Conservation (phyloP, 2,113 vertebrate genomes). For the Proterorhinus semilunaris region DNA sequence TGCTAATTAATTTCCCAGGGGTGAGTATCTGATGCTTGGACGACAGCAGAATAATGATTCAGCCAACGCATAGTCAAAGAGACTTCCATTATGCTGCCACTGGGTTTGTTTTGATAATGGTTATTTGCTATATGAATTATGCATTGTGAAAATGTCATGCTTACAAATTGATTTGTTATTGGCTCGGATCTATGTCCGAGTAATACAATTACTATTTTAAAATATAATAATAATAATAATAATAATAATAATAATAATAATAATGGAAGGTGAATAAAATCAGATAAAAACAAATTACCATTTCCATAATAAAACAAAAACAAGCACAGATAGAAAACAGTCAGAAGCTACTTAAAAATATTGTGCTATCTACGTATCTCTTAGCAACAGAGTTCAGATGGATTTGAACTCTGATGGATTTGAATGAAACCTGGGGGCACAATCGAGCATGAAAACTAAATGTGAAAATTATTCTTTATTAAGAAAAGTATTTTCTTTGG, state of each 20-base stretch:
- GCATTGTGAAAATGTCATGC: background rate
- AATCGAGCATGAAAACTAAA: background rate
- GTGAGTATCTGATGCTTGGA: background rate
- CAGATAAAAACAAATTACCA: too few relatives aligned
- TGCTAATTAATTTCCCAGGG: background rate
- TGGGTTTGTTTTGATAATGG: background rate
- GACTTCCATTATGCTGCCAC: background rate
- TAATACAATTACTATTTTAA: background rate
- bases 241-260: too few relatives aligned
- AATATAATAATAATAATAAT: too few relatives aligned
- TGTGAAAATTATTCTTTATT: background rate
- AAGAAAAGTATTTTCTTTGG: too few relatives aligned
- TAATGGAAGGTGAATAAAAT: too few relatives aligned
- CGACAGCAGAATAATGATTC: background rate
- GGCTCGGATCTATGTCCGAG: background rate
- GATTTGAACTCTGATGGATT: background rate
- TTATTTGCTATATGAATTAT: background rate
- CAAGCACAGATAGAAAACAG: too few relatives aligned
- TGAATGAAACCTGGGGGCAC: background rate
- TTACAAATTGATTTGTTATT: background rate
- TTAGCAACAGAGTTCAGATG: background rate
- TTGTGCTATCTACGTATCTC: background rate
- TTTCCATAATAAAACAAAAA: too few relatives aligned
- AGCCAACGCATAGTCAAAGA: background rate
- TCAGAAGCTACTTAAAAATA: too few relatives aligned